A percentile compares a stretch with the other conserved stretches of the same genome.
Evolutionary conservation across 2,797 vertebrate genomes (phyloP).

Genomic region (Rhabdomys pumilio): DNA sequence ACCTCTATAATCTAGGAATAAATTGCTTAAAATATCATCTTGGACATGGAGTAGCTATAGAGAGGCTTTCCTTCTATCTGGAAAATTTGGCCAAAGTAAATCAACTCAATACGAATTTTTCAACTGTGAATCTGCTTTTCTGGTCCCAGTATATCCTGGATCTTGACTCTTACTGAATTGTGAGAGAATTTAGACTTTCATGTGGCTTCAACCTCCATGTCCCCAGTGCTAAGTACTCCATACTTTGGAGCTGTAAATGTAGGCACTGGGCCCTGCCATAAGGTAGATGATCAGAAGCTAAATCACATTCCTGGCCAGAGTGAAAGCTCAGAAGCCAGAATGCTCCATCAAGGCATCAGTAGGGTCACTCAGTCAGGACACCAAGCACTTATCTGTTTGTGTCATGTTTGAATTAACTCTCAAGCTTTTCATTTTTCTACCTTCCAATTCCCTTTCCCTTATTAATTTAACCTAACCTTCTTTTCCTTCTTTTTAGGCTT

Average conservation of each 20-base stretch:
- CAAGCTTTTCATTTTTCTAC: neutral
- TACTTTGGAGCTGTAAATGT: neutral
- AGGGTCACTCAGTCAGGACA: neutral
- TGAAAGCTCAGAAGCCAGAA: neutral
- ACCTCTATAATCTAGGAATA: neutral
- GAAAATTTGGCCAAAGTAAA: neutral
- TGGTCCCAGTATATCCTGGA: neutral
- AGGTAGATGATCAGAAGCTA: neutral
- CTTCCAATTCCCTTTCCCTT: neutral
- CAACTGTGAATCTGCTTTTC: constrained; percentile 2
- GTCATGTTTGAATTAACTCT: neutral
- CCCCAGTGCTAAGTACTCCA: neutral
- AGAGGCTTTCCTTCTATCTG: neutral
- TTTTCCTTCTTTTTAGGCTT: neutral
- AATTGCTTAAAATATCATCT: constrained; percentile 12
- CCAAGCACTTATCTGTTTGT: neutral
- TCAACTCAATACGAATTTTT: neutral
- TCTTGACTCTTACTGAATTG: neutral
- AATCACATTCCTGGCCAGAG: neutral
- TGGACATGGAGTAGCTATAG: neutral
- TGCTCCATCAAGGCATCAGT: neutral
- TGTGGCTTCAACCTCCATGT: neutral
- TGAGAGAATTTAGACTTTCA: neutral
- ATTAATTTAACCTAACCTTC: neutral
- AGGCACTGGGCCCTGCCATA: neutral